Evolutionary conservation across 2,113 vertebrate species (phyloP), one percentile per base, ranked within the genome.

Genomic region (Brachyhypopomus occidentalis): DNA sequence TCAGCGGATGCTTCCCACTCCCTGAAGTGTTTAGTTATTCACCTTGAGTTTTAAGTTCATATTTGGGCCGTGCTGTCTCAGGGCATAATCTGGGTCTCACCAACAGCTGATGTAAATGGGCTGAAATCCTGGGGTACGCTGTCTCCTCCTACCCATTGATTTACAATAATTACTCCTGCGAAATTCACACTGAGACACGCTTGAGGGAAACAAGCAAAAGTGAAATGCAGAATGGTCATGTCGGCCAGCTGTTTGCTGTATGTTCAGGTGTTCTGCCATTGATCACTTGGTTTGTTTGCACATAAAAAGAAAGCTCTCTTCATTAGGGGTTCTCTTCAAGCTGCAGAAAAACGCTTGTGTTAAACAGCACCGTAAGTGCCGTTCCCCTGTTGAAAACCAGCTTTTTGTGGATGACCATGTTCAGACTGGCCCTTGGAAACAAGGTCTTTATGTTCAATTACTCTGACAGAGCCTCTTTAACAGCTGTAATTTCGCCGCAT

Each of bases 91-190:
- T 75, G 62, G 64, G 34, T 66, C 75, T 12, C 59, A 36, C 20
- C 48, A 69, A 48, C 23, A 73, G 45, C 41, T 27, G 41, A 76
- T 41, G 66, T 62, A 85, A 78, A 83, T 67, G 48, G 25, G 36
- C 27, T 78, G 27, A 77, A 82, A 82, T 78, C 36, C 23, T 59
- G 7, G 56, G 75, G 55, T 60, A 7, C 22, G 45, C 80, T 76
- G 45, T 64, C 45, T 52, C 62, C 55, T 60, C 22, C 77, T 70
- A 58, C 7, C 55, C 73, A 85, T 82, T 85, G 69, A 85, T 85
- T 85, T 63, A 79, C 70, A 64, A 41, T 77, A 83, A 75, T 79
- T 70, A 79, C 36, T 59, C 55, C 76, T 62, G 71, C 70, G 62
- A 82, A 79, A 85, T 79, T 27, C 75, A 79, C 30, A 71, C 36